A percentile compares a stretch with the other conserved stretches of the same genome.
These are phyloP conservation scores for Andricus curvator DNA, from an alignment of 2,888 invertebrate genomes.

Conservation along the genomic window DNA sequence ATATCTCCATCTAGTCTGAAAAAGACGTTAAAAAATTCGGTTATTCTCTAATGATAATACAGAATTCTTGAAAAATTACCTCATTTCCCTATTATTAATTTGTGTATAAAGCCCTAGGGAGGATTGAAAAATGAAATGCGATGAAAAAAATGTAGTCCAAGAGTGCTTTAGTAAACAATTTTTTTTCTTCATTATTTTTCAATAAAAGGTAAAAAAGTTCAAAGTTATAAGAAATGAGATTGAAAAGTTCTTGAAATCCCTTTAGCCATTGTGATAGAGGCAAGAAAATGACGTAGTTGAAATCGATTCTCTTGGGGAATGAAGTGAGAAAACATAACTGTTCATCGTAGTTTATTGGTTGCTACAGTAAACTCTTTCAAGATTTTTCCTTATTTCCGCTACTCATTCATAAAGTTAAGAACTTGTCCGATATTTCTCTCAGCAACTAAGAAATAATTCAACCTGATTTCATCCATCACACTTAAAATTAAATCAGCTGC, in stretches of 20 bases:
- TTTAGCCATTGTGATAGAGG: neutral
- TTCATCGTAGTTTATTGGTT: neutral
- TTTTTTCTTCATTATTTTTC: neutral
- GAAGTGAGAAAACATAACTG: neutral
- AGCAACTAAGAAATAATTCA: neutral
- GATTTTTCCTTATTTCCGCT: neutral
- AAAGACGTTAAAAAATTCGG: too few species aligned
- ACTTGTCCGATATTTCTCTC: neutral
- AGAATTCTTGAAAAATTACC: too few species aligned
- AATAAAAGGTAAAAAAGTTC: neutral
- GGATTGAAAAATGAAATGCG: too few species aligned
- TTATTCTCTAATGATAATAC: too few species aligned
- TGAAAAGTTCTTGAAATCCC: constrained; percentile 2
- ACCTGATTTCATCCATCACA: neutral
- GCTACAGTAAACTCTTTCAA: neutral
- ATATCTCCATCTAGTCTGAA: too few species aligned
- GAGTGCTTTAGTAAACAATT: neutral
- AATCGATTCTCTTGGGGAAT: constrained; percentile 14
- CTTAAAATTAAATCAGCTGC: neutral
- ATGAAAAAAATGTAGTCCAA: too few species aligned
- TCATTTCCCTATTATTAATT: too few species aligned
- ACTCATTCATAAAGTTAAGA: neutral
- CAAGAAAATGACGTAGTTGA: constrained; percentile 14
- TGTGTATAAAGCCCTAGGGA: too few species aligned
- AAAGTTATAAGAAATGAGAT: neutral